Percentiles rank a stretch among this genome's conserved stretches.
These are phyloP conservation scores for Coracopsis vasa DNA, from an alignment of 2,113 vertebrate species.

Conservation along the genomic window DNA sequence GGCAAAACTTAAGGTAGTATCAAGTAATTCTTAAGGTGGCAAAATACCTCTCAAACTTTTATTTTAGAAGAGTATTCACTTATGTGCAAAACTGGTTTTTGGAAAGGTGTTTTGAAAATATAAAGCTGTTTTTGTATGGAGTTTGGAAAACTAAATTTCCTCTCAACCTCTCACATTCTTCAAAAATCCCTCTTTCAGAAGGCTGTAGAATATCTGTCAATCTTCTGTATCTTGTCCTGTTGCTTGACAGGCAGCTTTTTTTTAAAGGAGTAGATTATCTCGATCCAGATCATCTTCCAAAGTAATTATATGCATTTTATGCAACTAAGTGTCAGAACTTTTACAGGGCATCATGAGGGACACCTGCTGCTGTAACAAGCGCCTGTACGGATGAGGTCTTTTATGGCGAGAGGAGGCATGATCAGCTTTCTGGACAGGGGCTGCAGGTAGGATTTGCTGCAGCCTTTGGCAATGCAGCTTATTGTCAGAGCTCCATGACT, in stretches of 20 bases:
- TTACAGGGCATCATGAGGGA: fast-evolving
- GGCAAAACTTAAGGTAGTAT: neutral
- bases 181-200: neutral
- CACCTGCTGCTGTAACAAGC: fast-evolving
- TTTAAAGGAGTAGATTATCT: neutral
- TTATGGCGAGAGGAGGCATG: fast-evolving
- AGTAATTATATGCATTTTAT: neutral
- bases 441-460: neutral
- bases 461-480: neutral
- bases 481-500: neutral
- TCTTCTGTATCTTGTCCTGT: neutral
- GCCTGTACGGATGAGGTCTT: neutral
- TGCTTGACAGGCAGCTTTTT: neutral
- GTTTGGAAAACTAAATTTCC: neutral
- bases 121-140: neutral
- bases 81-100: neutral
- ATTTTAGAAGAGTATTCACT: neutral
- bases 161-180: neutral
- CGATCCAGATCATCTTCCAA: neutral
- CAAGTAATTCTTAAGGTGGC: neutral
- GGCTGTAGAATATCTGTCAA: neutral
- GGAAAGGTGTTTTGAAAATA: neutral
- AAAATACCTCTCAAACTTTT: neutral
- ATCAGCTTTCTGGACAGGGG: neutral
- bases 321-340: neutral